Base-by-base conservation (phyloP, 1,140 invertebrate species). In the Euura lappo region DNA sequence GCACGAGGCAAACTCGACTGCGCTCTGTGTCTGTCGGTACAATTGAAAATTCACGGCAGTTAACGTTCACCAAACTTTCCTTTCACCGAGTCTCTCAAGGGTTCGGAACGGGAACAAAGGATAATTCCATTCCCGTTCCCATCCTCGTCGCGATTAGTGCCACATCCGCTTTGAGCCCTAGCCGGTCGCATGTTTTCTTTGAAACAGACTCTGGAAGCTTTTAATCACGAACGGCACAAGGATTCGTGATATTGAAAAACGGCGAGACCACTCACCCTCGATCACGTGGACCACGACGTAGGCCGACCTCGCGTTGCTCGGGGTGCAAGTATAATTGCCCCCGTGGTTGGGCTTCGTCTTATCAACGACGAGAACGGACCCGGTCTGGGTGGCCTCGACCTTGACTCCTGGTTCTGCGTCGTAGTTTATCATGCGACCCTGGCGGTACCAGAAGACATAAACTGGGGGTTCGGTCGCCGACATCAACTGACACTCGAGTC, bases 371-470 rank as follows among this genome's bases (percentile, higher is more conserved):
- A 93, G 82, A 72, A 90, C 88, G 73, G 91, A 91, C 47, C 84
- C 86, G 76, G 86, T 86, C 79, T 88, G 79, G 73, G 87, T 84
- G 75, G 88, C 74, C 79, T 87, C 78, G 77, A 88, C 79, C 83
- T 88, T 75, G 72, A 86, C 77, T 79, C 87, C 86, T 11, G 89
- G 85, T 71, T 90, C 89, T n/a, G 88, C 88, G 77, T 93, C 92
- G 84, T 93, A 94, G 81, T 93, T 93, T 77, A 93, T 92, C 92
- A 94, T 93, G 73, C 90, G 89, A 70, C 89, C 89, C 78, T 93
- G 91, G 81, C 93, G 92, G 84, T 93, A 94, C 94, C 94, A 95
- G 85, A 95, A 95, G 64, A 95, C 92, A 86, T 91, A 95, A n/a
- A 91, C 88, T 2, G 94, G 93, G 67, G 92, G 89, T 81, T 94